Evolutionary conservation across 2,888 invertebrate species (phyloP).

Genomic region (Mythimna lalbum): DNA sequence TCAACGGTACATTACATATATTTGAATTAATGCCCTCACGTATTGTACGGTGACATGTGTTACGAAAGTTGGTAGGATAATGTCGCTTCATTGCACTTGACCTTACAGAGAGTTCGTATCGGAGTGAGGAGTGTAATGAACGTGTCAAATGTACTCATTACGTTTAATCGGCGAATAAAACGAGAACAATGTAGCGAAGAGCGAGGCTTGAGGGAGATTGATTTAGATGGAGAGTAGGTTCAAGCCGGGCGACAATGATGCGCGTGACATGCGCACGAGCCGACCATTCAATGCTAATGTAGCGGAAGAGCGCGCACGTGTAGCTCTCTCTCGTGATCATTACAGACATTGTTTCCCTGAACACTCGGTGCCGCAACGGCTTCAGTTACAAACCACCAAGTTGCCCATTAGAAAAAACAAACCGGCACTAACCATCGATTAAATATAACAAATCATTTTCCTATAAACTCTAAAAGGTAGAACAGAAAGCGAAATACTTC

Average conservation of each 20-base stretch:
- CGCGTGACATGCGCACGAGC: conserved; percentile 81
- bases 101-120: conserved; percentile 72
- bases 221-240: conserved; percentile 82
- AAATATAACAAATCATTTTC: conserved; percentile 19
- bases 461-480: conserved; percentile 28
- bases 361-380: conserved; percentile 68
- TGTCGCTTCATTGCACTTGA: conserved; percentile 79
- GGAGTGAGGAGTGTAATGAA: conserved; percentile 74
- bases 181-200: conserved; percentile 82
- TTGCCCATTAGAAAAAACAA: background rate
- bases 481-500: conserved; percentile 56
- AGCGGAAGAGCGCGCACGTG: conserved; percentile 84
- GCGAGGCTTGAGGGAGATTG: conserved; percentile 77
- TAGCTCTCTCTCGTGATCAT: conserved; percentile 82
- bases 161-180: conserved; percentile 80
- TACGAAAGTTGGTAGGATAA: conserved; percentile 72
- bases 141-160: conserved; percentile 85
- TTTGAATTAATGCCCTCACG: conserved; percentile 60
- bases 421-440: background rate
- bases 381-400: conserved; percentile 69
- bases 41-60: conserved; percentile 65
- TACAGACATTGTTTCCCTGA: conserved; percentile 81
- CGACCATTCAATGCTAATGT: conserved; percentile 89
- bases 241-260: conserved; percentile 84
- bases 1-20: conserved; percentile 57